These are phyloP conservation scores for Lepidurus packardi DNA, from an alignment of 1,140 invertebrate species.

Conservation along the genomic window DNA sequence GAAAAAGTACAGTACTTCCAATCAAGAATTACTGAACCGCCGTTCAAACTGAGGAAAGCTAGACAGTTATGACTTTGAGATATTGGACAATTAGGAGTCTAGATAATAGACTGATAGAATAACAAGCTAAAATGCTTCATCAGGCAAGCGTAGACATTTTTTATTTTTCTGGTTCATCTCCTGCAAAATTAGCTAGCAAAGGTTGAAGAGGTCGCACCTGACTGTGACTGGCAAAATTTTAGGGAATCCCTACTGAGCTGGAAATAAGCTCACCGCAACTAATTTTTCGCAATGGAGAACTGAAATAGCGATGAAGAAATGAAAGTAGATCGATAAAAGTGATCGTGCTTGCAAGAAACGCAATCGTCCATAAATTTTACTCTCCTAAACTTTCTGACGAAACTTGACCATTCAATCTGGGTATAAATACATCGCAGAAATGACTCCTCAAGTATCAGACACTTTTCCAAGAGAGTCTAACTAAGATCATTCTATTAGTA, in stretches of 20 bases:
- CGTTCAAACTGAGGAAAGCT: too few species aligned
- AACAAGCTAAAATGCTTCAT: background rate
- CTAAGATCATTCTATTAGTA: background rate
- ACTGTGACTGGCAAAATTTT: background rate
- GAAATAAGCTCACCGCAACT: background rate
- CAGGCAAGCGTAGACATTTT: background rate
- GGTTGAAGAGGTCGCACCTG: constrained; percentile 4
- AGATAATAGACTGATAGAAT: too few species aligned
- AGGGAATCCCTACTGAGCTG: background rate
- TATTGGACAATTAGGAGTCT: too few species aligned
- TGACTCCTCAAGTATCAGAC: constrained; percentile 6
- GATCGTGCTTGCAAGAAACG: constrained; percentile 13
- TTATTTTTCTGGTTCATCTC: background rate
- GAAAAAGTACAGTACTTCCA: too few species aligned
- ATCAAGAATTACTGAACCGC: too few species aligned
- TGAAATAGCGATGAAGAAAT: background rate
- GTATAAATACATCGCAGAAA: constrained; percentile 16
- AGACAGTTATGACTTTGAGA: too few species aligned
- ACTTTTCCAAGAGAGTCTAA: background rate
- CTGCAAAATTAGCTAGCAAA: background rate
- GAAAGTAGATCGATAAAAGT: constrained; percentile 7
- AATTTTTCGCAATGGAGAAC: constrained; percentile 4
- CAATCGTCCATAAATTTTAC: background rate
- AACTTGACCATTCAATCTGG: background rate
- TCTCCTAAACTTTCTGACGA: background rate